Evolutionary conservation across 2,888 invertebrate species (phyloP).

Genomic region (Chouioia cunea): DNA sequence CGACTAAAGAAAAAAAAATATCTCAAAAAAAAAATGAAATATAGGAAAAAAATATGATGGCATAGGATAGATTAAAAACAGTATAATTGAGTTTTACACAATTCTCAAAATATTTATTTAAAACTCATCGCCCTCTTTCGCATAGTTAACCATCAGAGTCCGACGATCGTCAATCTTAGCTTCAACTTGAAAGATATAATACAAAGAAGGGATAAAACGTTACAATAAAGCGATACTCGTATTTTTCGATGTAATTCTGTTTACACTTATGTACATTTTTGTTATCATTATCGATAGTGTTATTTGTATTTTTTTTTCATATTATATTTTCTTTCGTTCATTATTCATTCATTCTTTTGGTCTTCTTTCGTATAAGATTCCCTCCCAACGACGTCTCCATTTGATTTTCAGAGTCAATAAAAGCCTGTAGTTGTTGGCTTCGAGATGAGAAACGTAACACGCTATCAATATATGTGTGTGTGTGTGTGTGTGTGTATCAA

Average conservation of each 20-base stretch:
- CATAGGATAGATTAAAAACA: slow-evolving; percentile 14
- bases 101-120: slow-evolving; percentile 47
- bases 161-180: not conserved
- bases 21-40: not conserved
- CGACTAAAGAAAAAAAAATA: not conserved
- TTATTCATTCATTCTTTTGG: slow-evolving; percentile 32
- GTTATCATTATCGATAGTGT: slow-evolving; percentile 32
- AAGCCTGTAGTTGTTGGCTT: slow-evolving; percentile 1
- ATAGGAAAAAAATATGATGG: not conserved
- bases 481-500: too few species aligned
- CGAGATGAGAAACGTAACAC: too few species aligned
- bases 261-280: slow-evolving; percentile 58
- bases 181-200: slow-evolving; percentile 21
- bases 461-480: too few species aligned
- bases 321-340: too few species aligned
- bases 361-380: slow-evolving; percentile 55
- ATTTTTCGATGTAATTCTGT: slow-evolving; percentile 55
- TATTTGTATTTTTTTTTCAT: too few species aligned
- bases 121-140: not conserved
- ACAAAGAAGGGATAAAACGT: slow-evolving; percentile 32
- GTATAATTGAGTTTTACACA: slow-evolving; percentile 34
- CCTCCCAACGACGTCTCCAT: slow-evolving; percentile 48
- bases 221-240: slow-evolving; percentile 53
- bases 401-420: slow-evolving; percentile 13
- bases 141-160: slow-evolving; percentile 22